Evolutionary conservation across 2,888 invertebrate genomes (phyloP), one percentile per base, ranked within the genome.

Genomic region (Hyposoter dolosus): DNA sequence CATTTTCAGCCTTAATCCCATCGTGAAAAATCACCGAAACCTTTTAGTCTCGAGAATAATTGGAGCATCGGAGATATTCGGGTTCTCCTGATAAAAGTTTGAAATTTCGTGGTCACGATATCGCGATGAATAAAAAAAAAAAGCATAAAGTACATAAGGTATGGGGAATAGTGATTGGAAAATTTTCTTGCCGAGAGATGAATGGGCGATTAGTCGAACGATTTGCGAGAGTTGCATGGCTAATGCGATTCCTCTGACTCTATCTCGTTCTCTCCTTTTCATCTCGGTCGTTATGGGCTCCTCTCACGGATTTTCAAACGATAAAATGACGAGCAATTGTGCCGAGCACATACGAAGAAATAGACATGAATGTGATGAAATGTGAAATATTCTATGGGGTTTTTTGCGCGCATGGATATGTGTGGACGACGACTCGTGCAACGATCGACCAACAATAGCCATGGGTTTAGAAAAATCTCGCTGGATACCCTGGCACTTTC

Each of bases 281-380:
- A 60, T 81, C 43, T 43, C 66, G 50, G 56, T 84, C 71, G 71
- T 77, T 81, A 71, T 81, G 28, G 45, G 72, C 77, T 71, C 56
- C 84, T 47, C 82, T 82, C 53, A 35, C 74, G 69, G 65, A 50
- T 79, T 84, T 81, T 75, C 66, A 86, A 84, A 86, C 82, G 88
- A 86, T 71, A 87, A 84, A 87, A 87, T 86, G 86, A 86, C 84
- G 76, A 32, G 50, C 68, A 75, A 84, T 86, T 85, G 89, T 87
- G 74, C 63, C 74, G 40, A 53, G 75, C 23, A 23, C 40, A 68
- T 68, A 40, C 7, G 35, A n/a, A 35, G n/a, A 23, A n/a, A 43
- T 53, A 19, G 23, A 74, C 35, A n/a, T 23, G 23, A 4, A 66
- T 40, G 35, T n/a, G n/a, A 65, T 45, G 45, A 28, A 63, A 60